Percentiles rank a stretch among this genome's conserved stretches.
These are phyloP conservation scores for Nephrocerus scutellatus DNA, from an alignment of 2,888 invertebrate genomes.

Conservation along the genomic window DNA sequence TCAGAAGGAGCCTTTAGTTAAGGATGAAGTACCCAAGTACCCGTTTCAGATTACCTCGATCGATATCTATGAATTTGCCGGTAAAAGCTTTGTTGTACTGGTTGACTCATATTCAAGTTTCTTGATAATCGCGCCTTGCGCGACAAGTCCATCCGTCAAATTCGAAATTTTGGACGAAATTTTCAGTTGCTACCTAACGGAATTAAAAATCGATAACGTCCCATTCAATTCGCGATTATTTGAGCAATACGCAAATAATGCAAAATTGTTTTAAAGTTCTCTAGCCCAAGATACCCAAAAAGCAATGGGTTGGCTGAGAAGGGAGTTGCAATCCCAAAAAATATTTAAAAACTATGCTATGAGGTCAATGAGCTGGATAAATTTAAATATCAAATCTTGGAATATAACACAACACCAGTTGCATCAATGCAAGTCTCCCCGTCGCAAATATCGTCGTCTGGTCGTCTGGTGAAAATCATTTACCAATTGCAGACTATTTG, in stretches of 20 bases:
- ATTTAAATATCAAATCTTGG: too few species aligned
- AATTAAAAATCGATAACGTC: constrained; percentile 13
- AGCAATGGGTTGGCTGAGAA: too few species aligned
- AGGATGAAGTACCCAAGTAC: background rate
- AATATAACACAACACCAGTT: too few species aligned
- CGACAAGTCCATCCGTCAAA: too few species aligned
- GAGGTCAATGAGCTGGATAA: too few species aligned
- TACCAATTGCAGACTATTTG: constrained; percentile 6
- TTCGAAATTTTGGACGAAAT: background rate
- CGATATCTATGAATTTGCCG: constrained; percentile 10
- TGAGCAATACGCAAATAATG: background rate
- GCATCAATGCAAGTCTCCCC: too few species aligned
- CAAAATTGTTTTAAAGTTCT: constrained; percentile 6
- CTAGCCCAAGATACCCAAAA: constrained; percentile 10
- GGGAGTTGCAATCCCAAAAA: too few species aligned
- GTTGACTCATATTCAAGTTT: background rate
- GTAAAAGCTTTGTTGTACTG: constrained; percentile 1
- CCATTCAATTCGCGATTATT: too few species aligned
- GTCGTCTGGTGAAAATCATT: constrained; percentile 9
- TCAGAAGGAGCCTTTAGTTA: constrained; percentile 5
- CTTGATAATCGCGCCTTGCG: too few species aligned
- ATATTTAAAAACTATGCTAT: too few species aligned
- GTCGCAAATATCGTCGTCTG: constrained; percentile 11
- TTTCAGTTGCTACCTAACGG: constrained; percentile 23
- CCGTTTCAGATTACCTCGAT: background rate